Base-by-base conservation (phyloP, 2,888 invertebrate species). In the Drosophila subquinaria region DNA sequence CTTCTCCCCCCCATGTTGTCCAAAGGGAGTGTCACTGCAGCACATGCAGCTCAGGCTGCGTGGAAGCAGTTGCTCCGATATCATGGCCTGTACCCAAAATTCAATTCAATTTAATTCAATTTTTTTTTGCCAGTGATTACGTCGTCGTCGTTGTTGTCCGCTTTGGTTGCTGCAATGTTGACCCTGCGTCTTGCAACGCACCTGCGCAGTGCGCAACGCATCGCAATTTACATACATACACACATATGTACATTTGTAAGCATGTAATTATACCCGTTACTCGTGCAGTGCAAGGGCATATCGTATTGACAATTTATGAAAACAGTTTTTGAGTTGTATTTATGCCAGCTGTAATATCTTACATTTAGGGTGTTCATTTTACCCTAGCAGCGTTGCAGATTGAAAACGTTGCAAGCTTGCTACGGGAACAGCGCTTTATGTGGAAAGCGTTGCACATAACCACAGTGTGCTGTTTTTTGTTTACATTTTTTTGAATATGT, bases 41-140 rank as follows among this genome's bases (percentile, higher is more conserved):
- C 95, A 93, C 80, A 95, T 93, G 93, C 95, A 95, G 84, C 94
- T 94, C 63, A 95, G 90, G 81, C 94, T 95, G 72, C 95, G 92
- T 52, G 94, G 92, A 1, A 95, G 78, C 81, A 90, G 77, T 80
- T 90, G 87, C 81, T 90, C 90, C 72, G 90, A 76, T 67, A 91
- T 91, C 90, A 91, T 91, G 68, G 62, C 71, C 56, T 2, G 27
- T 6, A 61, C 69, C 17, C 59, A 65, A 75, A 52, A 56, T 11
- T 17, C 13, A n/a, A 3, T 27, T 27, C 23, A 27, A 27, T 23
- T 23, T n/a, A 55, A 50, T 47, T 23, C 3, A 23, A 23, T 4
- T 23, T 47, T 40, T 27, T 40, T 30, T 30, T 30, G 40, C 17
- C 40, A 77, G 66, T 79, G 88, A 88, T 83, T 88, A 88, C 86